Evolutionary conservation across 2,113 vertebrate genomes (phyloP), one percentile per base, ranked within the genome.

Genomic region (Petroica traversi): DNA sequence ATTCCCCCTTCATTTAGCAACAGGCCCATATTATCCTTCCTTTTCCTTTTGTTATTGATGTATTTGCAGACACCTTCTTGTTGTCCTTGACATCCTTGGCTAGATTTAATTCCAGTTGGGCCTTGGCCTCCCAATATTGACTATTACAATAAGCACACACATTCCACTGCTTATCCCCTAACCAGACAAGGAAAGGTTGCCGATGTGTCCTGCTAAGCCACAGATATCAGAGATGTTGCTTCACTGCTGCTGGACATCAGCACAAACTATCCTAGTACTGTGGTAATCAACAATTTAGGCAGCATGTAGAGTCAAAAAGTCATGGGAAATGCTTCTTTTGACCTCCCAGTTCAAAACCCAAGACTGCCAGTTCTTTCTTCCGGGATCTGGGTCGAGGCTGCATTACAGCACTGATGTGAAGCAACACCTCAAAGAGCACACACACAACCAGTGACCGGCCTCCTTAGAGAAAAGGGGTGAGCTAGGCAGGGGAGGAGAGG

Each of bases 391-490:
- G 28, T 3, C 68, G 40, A 23, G 22, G 26, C 28, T 72, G 38
- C 85, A 73, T 54, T 78, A 57, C 36, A 73, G 67, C 54, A 66
- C 23, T 41, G 34, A 54, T 14, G 19, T 4, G 2, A 86, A 80
- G 19, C 24, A 71, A 45, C 15, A 71, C 8, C 48, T 67, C 63
- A 55, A 16, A 84, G 31, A 71, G 73, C 54, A 66, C 12, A 29
- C 29, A 36, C 0, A 2, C 11, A n/a, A 29, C 5, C 61, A 64
- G 38, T 18, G 36, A 81, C 14, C 5, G 1, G 66, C 34, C 40
- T 64, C 51, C 54, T 45, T 0, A 0, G n/a, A 81, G 23, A 7
- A 68, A 68, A 57, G 31, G 11, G 5, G 9, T 18, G 20, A 1
- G 16, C 7, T 52, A 45, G 23, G 10, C 22, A 43, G 8, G 15